Conservation (phyloP, 2,113 vertebrate species). For the Gopherus flavomarginatus region DNA sequence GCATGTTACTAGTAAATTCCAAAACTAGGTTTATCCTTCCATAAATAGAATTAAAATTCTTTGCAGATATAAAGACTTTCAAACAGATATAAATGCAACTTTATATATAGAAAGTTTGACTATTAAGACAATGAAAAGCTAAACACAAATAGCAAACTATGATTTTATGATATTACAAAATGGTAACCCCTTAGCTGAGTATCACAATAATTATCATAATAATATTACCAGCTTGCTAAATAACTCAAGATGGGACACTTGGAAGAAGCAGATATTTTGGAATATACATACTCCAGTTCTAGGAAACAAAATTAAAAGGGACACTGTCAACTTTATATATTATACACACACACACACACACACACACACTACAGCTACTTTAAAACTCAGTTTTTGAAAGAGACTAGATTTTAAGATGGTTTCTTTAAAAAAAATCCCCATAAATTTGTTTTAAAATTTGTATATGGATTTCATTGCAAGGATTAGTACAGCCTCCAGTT, state of each 20-base stretch:
- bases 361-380: background rate
- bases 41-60: constrained; percentile 14
- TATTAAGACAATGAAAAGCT: background rate
- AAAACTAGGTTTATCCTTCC: background rate
- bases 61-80: background rate
- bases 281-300: background rate
- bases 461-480: background rate
- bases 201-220: background rate
- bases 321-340: background rate
- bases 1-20: constrained; percentile 32
- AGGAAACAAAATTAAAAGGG: background rate
- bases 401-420: background rate
- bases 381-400: background rate
- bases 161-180: background rate
- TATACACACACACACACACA: no score
- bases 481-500: background rate
- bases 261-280: background rate
- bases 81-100: constrained; percentile 1
- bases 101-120: background rate
- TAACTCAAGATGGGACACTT: background rate
- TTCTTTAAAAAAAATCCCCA: background rate
- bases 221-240: background rate
- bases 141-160: background rate
- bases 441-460: background rate
- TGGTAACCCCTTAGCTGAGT: background rate